A percentile compares a stretch with the other conserved stretches of the same genome.
Conservation (phyloP, 2,888 invertebrate genomes). For the Steinernema carpocapsae region DNA sequence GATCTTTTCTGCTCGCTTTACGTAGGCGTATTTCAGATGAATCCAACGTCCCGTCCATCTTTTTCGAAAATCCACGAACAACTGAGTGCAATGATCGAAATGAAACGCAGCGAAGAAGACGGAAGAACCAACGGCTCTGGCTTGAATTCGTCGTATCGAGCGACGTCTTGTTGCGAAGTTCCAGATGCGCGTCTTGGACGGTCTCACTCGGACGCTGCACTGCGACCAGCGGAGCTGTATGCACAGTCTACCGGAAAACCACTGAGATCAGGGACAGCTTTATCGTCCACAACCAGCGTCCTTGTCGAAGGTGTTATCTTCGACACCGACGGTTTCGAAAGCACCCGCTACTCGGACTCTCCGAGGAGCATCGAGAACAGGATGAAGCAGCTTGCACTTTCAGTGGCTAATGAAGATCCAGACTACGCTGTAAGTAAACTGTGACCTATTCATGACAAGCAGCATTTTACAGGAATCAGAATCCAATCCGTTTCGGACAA, state of each 20-base stretch:
- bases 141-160: not conserved
- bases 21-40: slow-evolving; percentile 37
- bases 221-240: slow-evolving; percentile 34
- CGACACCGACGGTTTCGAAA: slow-evolving; percentile 9
- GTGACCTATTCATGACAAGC: too few relatives aligned
- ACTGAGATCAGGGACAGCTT: not conserved
- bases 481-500: slow-evolving; percentile 43
- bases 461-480: slow-evolving; percentile 41
- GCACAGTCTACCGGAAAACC: slow-evolving; percentile 20
- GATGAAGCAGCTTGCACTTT: slow-evolving; percentile 38
- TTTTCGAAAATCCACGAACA: slow-evolving; percentile 45
- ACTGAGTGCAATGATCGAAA: slow-evolving; percentile 39
- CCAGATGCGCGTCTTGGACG: slow-evolving; percentile 49
- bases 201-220: slow-evolving; percentile 58
- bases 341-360: not conserved
- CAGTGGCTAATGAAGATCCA: slow-evolving; percentile 44
- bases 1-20: not conserved
- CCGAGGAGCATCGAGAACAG: not conserved
- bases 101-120: slow-evolving; percentile 6
- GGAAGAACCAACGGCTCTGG: not conserved
- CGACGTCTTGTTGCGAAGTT: slow-evolving; percentile 14
- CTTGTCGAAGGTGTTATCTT: slow-evolving; percentile 42
- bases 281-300: slow-evolving; percentile 23
- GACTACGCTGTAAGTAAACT: slow-evolving; percentile 40
- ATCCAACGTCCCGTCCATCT: slow-evolving; percentile 49